Base-by-base conservation (phyloP, 2,888 invertebrate species). In the Meghimatium bilineatum region DNA sequence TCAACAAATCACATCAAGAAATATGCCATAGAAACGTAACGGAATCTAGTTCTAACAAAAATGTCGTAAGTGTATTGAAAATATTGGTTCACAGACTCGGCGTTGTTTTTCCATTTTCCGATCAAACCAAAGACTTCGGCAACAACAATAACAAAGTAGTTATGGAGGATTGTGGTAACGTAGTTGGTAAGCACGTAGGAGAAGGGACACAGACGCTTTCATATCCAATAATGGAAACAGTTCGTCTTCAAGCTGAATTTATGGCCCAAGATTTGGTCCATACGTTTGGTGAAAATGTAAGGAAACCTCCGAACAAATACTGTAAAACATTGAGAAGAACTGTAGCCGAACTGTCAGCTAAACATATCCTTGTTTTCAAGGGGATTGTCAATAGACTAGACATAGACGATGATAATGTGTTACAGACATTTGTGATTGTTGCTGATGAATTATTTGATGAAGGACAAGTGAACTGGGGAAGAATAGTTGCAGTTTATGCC, bases 361-460 rank as follows among this genome's bases (percentile, higher is more conserved):
- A 91, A 84, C 93, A 93, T 86, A 89, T 90, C 82, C 90, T 92
- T 63, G 88, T 90, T 74, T 91, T 93, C 82, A 90, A 90, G 84
- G 89, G 91, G 56, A 92, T 93, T 91, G 91, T 92, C 20, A 91
- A 90, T 75, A 91, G 91, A 86, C 85, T 93, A 12, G 88, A 91
- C 74, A 87, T 89, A 29, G 88, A 89, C 85, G 89, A 90, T 77
- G 79, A 76, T 44, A 90, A 89, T 85, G 89, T 89, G 56, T 90
- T 92, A 84, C 85, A 87, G 29, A 91, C 91, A 69, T 91, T 93
- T 84, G 89, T 89, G 23, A 90, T 88, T 86, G 91, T 93, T 38
- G 91, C 90, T 8, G 91, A 92, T 88, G 92, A 92, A 88, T 91
- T 93, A 44, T 93, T 92, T 86, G 90, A 89, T 79, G 93, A 93